These are phyloP conservation scores for Lynx canadensis DNA, from an alignment of 2,113 vertebrate genomes.

Conservation along the genomic window DNA sequence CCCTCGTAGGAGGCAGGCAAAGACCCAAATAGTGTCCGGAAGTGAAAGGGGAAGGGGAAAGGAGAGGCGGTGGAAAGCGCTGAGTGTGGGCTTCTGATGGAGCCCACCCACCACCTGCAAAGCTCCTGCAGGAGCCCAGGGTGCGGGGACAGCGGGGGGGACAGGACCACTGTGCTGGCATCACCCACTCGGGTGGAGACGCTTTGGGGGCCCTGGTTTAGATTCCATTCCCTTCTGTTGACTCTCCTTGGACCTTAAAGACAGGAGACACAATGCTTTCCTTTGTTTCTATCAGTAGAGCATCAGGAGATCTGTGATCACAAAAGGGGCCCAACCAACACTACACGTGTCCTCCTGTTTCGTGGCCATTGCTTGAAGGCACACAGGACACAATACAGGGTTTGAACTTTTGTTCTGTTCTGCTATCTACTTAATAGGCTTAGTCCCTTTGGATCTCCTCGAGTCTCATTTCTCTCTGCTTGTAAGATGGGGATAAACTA, in stretches of 20 bases:
- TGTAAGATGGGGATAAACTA: not conserved
- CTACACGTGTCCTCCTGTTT: rapidly evolving
- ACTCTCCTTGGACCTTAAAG: not conserved
- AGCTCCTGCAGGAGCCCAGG: not conserved
- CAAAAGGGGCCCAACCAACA: rapidly evolving
- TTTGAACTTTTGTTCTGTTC: not conserved
- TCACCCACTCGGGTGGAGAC: rapidly evolving
- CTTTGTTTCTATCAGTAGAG: not conserved
- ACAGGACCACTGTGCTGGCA: rapidly evolving
- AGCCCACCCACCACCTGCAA: not conserved
- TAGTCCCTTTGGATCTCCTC: not conserved
- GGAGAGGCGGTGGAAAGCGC: not conserved
- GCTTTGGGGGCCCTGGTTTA: too few relatives aligned
- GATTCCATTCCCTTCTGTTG: not conserved
- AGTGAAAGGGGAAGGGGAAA: slow-evolving; percentile 64
- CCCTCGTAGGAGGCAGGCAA: not conserved
- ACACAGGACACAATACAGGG: not conserved
- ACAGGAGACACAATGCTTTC: not conserved
- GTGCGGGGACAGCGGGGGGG: rapidly evolving
- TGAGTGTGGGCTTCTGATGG: not conserved
- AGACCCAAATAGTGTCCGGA: not conserved
- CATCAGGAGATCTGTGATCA: not conserved
- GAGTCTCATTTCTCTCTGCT: not conserved
- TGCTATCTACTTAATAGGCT: not conserved
- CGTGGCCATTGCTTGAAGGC: rapidly evolving